Evolutionary conservation across 2,888 invertebrate species (phyloP).

Genomic region (Adela reaumurella): DNA sequence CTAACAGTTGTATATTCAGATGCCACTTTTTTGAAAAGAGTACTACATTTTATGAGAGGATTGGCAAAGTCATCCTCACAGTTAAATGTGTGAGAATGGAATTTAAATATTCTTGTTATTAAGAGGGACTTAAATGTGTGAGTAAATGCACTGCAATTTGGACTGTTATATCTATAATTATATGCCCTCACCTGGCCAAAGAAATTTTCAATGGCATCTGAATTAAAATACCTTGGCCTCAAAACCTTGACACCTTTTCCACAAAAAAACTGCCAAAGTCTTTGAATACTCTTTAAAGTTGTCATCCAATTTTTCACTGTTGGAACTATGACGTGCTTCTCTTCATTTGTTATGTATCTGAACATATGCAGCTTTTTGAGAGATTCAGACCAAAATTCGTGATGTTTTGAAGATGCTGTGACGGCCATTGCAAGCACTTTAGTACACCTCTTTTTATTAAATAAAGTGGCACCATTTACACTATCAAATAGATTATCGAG

Average conservation of each 20-base stretch:
- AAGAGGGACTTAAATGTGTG: neutral
- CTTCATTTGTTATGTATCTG: neutral
- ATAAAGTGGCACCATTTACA: neutral
- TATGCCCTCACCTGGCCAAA: constrained; percentile 4
- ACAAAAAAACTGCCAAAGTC: neutral
- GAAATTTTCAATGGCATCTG: constrained; percentile 4
- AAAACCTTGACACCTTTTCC: neutral
- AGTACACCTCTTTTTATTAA: neutral
- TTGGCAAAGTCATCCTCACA: neutral
- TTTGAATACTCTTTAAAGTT: constrained; percentile 1
- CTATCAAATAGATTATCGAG: constrained; percentile 2
- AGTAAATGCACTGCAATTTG: constrained; percentile 1
- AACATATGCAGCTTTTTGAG: neutral
- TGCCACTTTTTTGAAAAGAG: neutral
- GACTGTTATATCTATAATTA: constrained; percentile 1
- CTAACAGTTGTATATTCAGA: neutral
- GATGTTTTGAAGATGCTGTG: neutral
- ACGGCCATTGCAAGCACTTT: constrained; percentile 1
- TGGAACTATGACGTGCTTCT: neutral
- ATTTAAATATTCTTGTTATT: constrained; percentile 1
- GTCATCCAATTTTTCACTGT: neutral
- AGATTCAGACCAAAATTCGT: neutral
- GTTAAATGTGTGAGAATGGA: constrained; percentile 1
- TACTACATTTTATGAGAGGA: neutral
- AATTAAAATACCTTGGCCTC: constrained; percentile 3